A percentile compares a stretch with the other conserved stretches of the same genome.
These are phyloP conservation scores for Ictidomys tridecemlineatus DNA, from an alignment of 2,113 vertebrate species.

Conservation along the genomic window DNA sequence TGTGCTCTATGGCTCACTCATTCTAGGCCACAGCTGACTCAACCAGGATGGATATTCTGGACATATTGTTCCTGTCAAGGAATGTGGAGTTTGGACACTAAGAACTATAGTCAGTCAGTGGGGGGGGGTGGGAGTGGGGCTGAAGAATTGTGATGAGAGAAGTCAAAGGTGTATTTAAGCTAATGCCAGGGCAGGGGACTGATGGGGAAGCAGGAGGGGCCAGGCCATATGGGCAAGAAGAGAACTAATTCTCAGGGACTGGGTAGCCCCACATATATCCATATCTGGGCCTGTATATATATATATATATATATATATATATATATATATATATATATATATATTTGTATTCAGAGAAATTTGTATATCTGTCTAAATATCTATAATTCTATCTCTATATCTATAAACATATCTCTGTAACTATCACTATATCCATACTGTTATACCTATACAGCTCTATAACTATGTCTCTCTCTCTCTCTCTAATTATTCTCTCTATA, in stretches of 20 bases:
- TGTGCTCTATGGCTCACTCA: neutral
- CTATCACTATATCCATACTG: neutral
- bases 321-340: neutral
- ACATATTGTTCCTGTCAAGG: neutral
- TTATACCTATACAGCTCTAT: neutral
- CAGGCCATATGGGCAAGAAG: neutral
- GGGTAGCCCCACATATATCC: neutral
- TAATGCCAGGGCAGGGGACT: neutral
- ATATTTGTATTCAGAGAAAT: neutral
- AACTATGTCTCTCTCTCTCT: neutral
- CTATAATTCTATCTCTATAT: neutral
- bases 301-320: neutral
- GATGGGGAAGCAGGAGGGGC: neutral
- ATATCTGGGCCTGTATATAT: neutral
- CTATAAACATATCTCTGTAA: neutral
- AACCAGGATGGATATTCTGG: neutral
- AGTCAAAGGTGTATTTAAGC: neutral
- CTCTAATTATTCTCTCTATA: neutral
- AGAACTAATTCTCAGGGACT: neutral
- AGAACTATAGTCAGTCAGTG: neutral
- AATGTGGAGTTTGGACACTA: neutral
- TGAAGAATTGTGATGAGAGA: neutral
- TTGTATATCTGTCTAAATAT: neutral
- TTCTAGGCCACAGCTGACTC: neutral
- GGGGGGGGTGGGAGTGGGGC: too few relatives aligned